Conservation (phyloP, 2,797 vertebrate species). For the Holocentrus rufus region DNA sequence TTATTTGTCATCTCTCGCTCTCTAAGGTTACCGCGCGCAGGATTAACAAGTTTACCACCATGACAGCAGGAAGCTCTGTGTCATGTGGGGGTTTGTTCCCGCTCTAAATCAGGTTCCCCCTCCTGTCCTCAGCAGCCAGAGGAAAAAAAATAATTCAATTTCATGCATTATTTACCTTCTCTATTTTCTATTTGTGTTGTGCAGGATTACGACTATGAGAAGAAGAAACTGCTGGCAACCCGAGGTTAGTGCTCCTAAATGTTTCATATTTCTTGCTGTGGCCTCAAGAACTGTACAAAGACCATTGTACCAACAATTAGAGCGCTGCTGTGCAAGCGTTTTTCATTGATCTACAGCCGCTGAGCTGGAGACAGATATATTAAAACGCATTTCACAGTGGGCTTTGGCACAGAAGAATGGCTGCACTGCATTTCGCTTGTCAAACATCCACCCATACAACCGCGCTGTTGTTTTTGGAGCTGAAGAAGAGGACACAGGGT, state of each 20-base stretch:
- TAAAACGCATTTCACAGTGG: conserved; percentile 13
- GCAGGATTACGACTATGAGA: conserved; percentile 85
- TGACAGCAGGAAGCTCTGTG: conserved; percentile 42
- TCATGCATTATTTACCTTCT: conserved; percentile 72
- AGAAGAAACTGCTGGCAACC: conserved; percentile 84
- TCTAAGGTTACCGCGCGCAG: conserved; percentile 48
- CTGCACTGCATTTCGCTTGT: conserved; percentile 26
- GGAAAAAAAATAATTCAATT: conserved; percentile 50
- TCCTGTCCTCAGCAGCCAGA: conserved; percentile 39
- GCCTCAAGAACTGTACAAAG: conserved; percentile 24
- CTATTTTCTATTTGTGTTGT: conserved; percentile 64
- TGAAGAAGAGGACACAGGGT: conserved; percentile 1
- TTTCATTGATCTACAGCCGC: conserved; percentile 15
- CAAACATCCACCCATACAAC: conserved; percentile 10
- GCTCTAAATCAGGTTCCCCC: conserved; percentile 50
- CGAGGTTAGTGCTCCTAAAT: conserved; percentile 78
- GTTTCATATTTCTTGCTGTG: conserved; percentile 47
- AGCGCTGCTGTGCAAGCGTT: conserved; percentile 17
- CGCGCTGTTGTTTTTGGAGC: conserved; percentile 29
- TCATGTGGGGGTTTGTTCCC: conserved; percentile 39
- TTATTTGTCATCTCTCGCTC: conserved; percentile 35
- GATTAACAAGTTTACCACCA: conserved; percentile 57
- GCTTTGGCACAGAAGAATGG: conserved; percentile 4
- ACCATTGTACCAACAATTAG: conserved; percentile 28
- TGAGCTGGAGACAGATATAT: conserved; percentile 15